These are phyloP conservation scores for Pelusios castaneus DNA, from an alignment of 2,113 vertebrate genomes.

Conservation along the genomic window DNA sequence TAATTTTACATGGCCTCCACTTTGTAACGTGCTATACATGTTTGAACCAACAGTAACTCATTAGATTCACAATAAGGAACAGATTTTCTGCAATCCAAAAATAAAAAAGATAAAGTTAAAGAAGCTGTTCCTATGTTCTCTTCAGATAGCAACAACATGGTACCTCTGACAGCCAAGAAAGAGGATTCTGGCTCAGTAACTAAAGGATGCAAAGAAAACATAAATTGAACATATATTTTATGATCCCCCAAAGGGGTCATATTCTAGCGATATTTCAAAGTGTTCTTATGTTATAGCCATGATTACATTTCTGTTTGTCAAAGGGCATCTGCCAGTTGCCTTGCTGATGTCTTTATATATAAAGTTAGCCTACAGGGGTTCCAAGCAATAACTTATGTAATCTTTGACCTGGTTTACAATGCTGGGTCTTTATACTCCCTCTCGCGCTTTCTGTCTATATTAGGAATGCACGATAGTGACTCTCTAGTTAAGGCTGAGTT, in stretches of 20 bases:
- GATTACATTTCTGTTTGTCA: constrained; percentile 60
- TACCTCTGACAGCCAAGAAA: constrained; percentile 19
- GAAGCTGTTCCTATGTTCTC: background rate
- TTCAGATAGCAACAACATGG: background rate
- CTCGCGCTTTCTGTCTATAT: background rate
- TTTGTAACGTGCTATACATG: background rate
- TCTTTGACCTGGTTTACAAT: constrained; percentile 64
- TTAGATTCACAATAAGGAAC: background rate
- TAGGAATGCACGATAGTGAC: background rate
- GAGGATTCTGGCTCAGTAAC: constrained; percentile 34
- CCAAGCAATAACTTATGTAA: constrained; percentile 68
- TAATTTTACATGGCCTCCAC: background rate
- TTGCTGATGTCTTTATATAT: constrained; percentile 43
- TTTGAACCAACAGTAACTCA: background rate
- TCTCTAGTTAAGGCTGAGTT: background rate
- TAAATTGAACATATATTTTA: constrained; percentile 26
- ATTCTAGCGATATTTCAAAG: constrained; percentile 36
- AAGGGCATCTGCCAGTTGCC: constrained; percentile 51
- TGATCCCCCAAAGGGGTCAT: background rate
- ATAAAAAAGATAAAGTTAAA: background rate
- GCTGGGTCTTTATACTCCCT: background rate
- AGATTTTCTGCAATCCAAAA: fast-evolving
- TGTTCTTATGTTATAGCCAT: constrained; percentile 15
- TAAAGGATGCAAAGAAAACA: background rate
- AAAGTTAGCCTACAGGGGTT: constrained; percentile 64